Evolutionary conservation across 2,797 vertebrate genomes (phyloP), one percentile per base, ranked within the genome.

Genomic region (Apodemus agrarius): DNA sequence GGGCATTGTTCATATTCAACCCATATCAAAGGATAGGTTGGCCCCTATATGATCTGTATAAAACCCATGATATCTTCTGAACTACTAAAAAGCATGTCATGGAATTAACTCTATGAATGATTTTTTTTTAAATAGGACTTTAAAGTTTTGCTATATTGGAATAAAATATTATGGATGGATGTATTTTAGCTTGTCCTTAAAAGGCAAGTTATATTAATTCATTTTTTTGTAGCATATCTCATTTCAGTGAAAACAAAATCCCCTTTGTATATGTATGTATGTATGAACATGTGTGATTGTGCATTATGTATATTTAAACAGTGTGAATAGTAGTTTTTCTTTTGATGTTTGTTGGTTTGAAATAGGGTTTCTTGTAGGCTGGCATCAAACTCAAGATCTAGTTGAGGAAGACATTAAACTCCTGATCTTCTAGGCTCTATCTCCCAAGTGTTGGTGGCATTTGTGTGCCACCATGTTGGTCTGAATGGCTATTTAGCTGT

Each of bases 161-260:
- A 85, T 85, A 49, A 85, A 85, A 67, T 12, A 85, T 61, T 65
- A 65, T 65, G 17, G 29, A 34, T 49, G 19, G 19, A 49, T 67
- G 31, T 65, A 46, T 67, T 69, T 85, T 69, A 85, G 21, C 43
- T 52, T 52, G 31, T 67, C 21, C 21, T 67, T 13, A 84, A 74
- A 97, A 92, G 82, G 24, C 37, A 95, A 80, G 46, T 89, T 89
- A 0, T 95, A 3, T 91, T 89, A 93, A 90, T 78, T 85, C 65
- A 82, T 72, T 61, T 72, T 61, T 86, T 89, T 84, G 29, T 80
- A 83, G 61, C 37, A 43, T 40, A 83, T 83, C 43, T 8, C 63
- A 93, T 89, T 87, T 97, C 94, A 86, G 88, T 87, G 54, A 95
- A 96, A 96, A 67, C 40, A 63, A 22, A 88, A 24, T 86, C n/a